Base-by-base conservation (phyloP, 2,888 invertebrate species). In the Metellina segmentata region DNA sequence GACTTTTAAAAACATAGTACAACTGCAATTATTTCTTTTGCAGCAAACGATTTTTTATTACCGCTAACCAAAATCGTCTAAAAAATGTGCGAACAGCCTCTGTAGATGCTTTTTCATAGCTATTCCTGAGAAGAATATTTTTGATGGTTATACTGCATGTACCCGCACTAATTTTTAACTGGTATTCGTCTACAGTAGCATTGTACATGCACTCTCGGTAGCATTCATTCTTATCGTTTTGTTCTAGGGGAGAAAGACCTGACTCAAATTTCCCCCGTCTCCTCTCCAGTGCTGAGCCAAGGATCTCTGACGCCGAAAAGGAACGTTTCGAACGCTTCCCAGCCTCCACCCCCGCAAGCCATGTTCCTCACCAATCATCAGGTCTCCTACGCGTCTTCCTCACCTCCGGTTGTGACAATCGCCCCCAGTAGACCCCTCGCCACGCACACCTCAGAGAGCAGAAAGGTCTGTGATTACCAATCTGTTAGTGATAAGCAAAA, bases 331-430 rank as follows among this genome's bases (percentile, higher is more conserved):
- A 70, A 72, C 69, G 61, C 34, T 34, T 9, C 78, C 2, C 52
- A 75, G 19, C 81, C 81, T 5, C 61, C 75, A 0, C 83, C 82
- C n/a, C 90, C 85, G 7, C 61, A 61, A 9, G 53, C 90, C n/a
- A 89, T 83, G 74, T 87, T 81, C 70, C 91, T 87, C 20, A 81
- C 74, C 51, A 85, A 71, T 52, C 89, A 89, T 77, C 92, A 89
- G 61, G 87, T 75, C 48, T 79, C 92, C 6, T 85, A 71, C 34
- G 74, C 92, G 16, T 90, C 92, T 7, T 75, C 90, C 7, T 87
- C 92, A 0, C 92, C 92, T 6, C 92, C 92, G 0, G 92, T 92
- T 4, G 87, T 92, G 34, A 92, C 92, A 16, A 92, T 92, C 61
- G 90, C 92, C 0, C 92, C 90, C 5, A 92, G 90, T 71, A 71